phyloP scores from a whole-genome alignment of 2,113 vertebrate genomes.

The Mustela nigripes region DNA sequence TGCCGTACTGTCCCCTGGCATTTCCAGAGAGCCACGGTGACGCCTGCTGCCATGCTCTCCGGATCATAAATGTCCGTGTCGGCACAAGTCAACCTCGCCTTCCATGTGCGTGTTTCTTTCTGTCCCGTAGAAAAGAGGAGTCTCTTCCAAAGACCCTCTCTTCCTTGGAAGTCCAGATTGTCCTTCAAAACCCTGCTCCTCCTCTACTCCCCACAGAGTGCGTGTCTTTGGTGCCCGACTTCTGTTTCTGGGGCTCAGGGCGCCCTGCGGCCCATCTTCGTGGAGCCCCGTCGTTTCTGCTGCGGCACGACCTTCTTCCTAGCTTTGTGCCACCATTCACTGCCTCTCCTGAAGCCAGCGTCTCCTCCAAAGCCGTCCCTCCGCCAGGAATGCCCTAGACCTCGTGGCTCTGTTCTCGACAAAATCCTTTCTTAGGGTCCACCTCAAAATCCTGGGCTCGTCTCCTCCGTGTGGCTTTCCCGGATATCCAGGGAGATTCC shows the following conservation, averaged over 20 bases:
- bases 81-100: fast-evolving
- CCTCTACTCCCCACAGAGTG: not conserved
- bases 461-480: fast-evolving
- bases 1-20: not conserved
- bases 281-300: not conserved
- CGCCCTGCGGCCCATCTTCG: too few species aligned
- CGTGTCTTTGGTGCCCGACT: not conserved
- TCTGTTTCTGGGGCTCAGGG: not conserved
- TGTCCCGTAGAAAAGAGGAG: not conserved
- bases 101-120: not conserved
- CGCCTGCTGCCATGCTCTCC: fast-evolving
- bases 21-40: not conserved
- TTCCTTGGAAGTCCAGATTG: not conserved
- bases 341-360: fast-evolving
- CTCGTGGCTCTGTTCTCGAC: not conserved
- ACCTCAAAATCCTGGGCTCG: fast-evolving
- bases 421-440: not conserved
- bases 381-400: not conserved
- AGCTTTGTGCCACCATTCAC: not conserved
- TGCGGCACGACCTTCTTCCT: too few species aligned
- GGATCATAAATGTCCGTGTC: fast-evolving
- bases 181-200: not conserved
- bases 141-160: not conserved
- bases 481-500: not conserved
- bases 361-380: not conserved